phyloP scores from a whole-genome alignment of 2,888 invertebrate genomes.

The Hedychridium roseum region DNA sequence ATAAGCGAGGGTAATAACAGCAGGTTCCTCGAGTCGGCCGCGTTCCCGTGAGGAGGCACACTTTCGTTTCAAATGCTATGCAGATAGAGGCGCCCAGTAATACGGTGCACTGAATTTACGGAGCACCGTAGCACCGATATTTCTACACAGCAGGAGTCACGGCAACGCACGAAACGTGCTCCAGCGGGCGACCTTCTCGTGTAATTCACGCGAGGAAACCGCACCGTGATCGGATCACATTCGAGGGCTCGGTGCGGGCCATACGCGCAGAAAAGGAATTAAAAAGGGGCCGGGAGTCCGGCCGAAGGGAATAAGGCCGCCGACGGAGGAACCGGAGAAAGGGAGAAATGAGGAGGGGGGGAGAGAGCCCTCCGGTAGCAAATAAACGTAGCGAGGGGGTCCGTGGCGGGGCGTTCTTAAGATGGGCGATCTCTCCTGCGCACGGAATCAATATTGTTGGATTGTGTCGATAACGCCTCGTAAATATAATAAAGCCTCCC shows the following conservation, averaged over 20 bases:
- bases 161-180: too few species aligned
- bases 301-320: neutral
- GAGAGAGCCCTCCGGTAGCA: conserved; percentile 30
- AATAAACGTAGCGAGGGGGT: conserved; percentile 21
- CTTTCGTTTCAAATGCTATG: too few species aligned
- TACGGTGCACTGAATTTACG: conserved; percentile 8
- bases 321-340: neutral
- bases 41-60: too few species aligned
- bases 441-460: conserved; percentile 57
- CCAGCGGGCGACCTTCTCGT: conserved; percentile 11
- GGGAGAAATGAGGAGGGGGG: conserved; percentile 19
- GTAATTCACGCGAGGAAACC: conserved; percentile 24
- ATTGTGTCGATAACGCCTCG: conserved; percentile 56
- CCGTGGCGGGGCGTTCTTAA: conserved; percentile 35
- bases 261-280: conserved; percentile 4
- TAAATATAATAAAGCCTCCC: conserved; percentile 57
- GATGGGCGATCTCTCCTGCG: conserved; percentile 40
- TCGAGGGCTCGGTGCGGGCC: too few species aligned
- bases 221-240: conserved; percentile 27
- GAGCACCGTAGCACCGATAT: conserved; percentile 12
- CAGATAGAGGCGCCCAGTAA: too few species aligned
- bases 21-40: too few species aligned
- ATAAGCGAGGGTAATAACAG: too few species aligned
- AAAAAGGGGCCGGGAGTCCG: neutral
- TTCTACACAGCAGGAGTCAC: conserved; percentile 1